These are phyloP conservation scores for Psittacula cyanocephala DNA, from an alignment of 2,113 vertebrate species.

Conservation along the genomic window DNA sequence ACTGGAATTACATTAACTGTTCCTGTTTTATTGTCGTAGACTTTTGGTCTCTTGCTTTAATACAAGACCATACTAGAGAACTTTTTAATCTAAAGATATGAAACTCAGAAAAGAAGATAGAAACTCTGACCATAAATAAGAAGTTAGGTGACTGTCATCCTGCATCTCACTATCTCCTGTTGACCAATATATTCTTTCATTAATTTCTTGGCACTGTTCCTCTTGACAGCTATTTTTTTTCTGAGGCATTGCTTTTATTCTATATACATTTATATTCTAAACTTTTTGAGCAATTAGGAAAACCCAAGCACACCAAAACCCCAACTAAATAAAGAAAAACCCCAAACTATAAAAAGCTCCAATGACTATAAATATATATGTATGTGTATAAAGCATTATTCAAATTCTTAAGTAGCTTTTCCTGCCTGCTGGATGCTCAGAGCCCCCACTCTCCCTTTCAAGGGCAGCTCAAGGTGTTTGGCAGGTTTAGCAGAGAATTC, in stretches of 20 bases:
- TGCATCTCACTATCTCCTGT: neutral
- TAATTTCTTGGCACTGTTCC: neutral
- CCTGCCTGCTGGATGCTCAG: neutral
- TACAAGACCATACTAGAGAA: neutral
- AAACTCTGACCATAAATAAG: neutral
- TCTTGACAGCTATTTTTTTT: neutral
- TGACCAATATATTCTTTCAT: neutral
- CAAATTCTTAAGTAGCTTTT: neutral
- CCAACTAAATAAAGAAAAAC: neutral
- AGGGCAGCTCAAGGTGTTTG: fast-evolving
- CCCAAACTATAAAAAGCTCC: fast-evolving
- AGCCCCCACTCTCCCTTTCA: neutral
- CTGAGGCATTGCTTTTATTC: neutral
- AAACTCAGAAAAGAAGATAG: neutral
- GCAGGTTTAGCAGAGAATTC: neutral
- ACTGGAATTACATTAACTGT: neutral
- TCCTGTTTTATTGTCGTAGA: neutral
- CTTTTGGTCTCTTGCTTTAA: neutral
- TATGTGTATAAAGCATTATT: fast-evolving
- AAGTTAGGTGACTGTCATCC: neutral
- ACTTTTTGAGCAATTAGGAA: neutral
- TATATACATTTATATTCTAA: neutral
- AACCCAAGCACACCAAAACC: neutral
- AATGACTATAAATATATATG: neutral
- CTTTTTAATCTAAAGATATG: neutral